Percentiles rank a stretch among this genome's conserved stretches.
These are phyloP conservation scores for Lepidocyrtinus sp. DNA, from an alignment of 2,888 invertebrate species.

Conservation along the genomic window DNA sequence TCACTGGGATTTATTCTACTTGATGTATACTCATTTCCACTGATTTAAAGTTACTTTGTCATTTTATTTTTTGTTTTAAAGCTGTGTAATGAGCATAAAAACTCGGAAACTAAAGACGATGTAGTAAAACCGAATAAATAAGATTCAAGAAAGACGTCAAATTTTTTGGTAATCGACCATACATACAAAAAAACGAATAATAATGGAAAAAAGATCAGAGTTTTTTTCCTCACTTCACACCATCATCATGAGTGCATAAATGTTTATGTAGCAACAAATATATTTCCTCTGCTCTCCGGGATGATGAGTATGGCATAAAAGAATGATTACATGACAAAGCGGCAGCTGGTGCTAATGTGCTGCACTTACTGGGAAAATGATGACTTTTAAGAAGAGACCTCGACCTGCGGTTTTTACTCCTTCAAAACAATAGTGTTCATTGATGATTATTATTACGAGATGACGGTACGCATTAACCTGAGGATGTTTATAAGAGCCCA, in stretches of 20 bases:
- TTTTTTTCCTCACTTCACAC: constrained; percentile 46
- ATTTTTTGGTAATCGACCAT: constrained; percentile 40
- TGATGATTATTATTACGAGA: constrained; percentile 22
- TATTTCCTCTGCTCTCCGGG: neutral
- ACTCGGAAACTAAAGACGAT: neutral
- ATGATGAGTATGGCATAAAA: too few species aligned
- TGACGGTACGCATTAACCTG: constrained; percentile 34
- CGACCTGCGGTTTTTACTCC: constrained; percentile 51
- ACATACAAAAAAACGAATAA: constrained; percentile 38
- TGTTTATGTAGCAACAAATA: neutral
- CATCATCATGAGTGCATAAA: constrained; percentile 1
- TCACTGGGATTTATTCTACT: constrained; percentile 1
- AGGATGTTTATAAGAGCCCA: constrained; percentile 45
- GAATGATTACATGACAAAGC: constrained; percentile 25
- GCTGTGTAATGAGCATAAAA: constrained; percentile 50
- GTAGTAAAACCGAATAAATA: neutral
- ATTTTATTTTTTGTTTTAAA: constrained; percentile 19
- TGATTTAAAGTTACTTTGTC: constrained; percentile 15
- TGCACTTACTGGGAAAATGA: constrained; percentile 59
- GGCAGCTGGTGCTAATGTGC: constrained; percentile 58
- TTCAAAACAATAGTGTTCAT: constrained; percentile 48
- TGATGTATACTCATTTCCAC: constrained; percentile 2
- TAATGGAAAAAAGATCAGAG: constrained; percentile 36
- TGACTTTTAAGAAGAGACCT: constrained; percentile 57
- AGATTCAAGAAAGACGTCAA: neutral